Evolutionary conservation across 1,140 invertebrate species (phyloP).

Genomic region (Brachionus koreanus): DNA sequence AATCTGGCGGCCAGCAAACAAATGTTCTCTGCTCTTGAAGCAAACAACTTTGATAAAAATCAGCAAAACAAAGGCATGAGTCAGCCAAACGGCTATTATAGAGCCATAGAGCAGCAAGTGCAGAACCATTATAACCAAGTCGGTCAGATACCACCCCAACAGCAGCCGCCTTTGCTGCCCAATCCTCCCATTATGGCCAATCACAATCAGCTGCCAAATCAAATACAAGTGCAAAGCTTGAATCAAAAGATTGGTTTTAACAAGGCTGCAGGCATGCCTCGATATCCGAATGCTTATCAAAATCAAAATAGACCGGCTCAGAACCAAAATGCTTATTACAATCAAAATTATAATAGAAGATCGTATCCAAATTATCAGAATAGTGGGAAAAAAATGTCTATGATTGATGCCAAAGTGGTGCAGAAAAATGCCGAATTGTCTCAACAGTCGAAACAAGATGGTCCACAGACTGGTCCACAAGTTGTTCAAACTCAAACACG

Average conservation of each 20-base stretch:
- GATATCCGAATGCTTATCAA: neutral
- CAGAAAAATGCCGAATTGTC: neutral
- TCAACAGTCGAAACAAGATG: neutral
- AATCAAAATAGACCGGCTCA: constrained; percentile 1
- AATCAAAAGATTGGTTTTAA: neutral
- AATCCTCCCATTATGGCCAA: neutral
- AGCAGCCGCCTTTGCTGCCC: neutral
- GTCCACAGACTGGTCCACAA: neutral
- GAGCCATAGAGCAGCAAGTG: neutral
- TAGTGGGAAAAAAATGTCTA: neutral
- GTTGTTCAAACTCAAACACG: neutral
- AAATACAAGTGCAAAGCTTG: neutral
- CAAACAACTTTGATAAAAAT: neutral
- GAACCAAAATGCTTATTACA: neutral
- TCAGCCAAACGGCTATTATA: neutral
- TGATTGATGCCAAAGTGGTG: neutral
- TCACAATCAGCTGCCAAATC: neutral
- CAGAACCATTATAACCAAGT: neutral
- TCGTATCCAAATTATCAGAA: neutral
- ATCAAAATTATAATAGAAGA: neutral
- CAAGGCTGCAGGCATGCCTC: neutral
- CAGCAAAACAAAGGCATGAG: neutral
- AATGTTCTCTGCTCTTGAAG: neutral
- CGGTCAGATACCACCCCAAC: neutral
- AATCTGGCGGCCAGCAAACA: neutral